These are phyloP conservation scores for Sylvilagus floridanus DNA, from an alignment of 2,797 vertebrate species.

Conservation along the genomic window DNA sequence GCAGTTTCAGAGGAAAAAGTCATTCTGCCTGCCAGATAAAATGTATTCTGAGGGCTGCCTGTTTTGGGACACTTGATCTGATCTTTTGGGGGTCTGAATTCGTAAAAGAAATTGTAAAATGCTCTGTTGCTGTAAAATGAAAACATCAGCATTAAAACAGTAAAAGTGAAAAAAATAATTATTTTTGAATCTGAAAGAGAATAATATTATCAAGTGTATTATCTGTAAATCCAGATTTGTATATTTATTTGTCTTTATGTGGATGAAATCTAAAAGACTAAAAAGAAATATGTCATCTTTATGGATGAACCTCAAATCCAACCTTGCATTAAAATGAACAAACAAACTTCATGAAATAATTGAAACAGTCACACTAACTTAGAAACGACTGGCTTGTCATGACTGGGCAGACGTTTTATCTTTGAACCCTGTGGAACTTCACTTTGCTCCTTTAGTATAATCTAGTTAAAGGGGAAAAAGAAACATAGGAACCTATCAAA, in stretches of 20 bases:
- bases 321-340: neutral
- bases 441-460: neutral
- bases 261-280: neutral
- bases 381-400: neutral
- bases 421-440: neutral
- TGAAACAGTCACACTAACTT: neutral
- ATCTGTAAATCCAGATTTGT: neutral
- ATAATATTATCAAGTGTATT: neutral
- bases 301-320: neutral
- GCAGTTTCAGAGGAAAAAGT: neutral
- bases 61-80: constrained; percentile 41
- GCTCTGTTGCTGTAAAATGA: neutral
- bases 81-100: constrained; percentile 26
- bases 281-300: neutral
- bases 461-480: neutral
- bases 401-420: neutral
- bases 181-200: neutral
- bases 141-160: constrained; percentile 64
- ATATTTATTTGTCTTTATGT: neutral
- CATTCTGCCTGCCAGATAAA: neutral
- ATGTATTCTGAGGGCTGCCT: constrained; percentile 28
- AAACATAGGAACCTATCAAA: neutral
- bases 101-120: constrained; percentile 64
- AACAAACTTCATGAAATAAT: neutral
- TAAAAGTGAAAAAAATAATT: neutral